Conservation (phyloP, 2,888 invertebrate genomes). For the Junonia oenone region DNA sequence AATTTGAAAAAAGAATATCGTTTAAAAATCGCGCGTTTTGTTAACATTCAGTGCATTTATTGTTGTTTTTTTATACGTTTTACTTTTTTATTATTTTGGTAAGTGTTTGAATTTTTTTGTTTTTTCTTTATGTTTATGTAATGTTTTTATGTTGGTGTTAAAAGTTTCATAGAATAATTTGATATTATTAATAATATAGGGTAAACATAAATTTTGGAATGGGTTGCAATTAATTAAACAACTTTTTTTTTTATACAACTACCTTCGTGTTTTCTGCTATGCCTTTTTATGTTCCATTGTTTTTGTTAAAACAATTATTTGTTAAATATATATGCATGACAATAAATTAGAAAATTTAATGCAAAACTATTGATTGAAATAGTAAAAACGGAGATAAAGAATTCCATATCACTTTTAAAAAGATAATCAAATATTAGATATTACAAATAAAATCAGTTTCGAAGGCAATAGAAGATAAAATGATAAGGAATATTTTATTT, state of each 20-base stretch:
- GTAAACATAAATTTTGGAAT: background rate
- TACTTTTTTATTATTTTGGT: conserved; percentile 10
- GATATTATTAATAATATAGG: background rate
- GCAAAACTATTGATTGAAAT: too few species aligned
- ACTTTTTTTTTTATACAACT: background rate
- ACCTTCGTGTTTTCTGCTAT: too few species aligned
- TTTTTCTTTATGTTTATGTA: background rate
- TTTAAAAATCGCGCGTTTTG: background rate
- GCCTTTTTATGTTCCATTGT: too few species aligned
- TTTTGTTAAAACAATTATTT: too few species aligned
- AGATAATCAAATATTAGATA: too few species aligned
- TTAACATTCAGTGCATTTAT: conserved; percentile 22
- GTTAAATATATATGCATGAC: too few species aligned
- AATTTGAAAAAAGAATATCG: background rate
- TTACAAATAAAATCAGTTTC: too few species aligned
- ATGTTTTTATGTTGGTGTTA: background rate
- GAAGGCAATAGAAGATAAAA: too few species aligned
- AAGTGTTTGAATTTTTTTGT: conserved; percentile 1
- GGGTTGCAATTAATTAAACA: background rate
- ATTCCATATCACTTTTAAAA: too few species aligned
- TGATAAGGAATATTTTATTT: too few species aligned
- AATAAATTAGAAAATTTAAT: too few species aligned
- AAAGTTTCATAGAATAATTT: background rate
- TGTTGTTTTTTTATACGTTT: background rate
- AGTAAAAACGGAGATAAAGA: too few species aligned